Evolutionary conservation across 2,113 vertebrate genomes (phyloP).

Genomic region (Electrona antarctica): DNA sequence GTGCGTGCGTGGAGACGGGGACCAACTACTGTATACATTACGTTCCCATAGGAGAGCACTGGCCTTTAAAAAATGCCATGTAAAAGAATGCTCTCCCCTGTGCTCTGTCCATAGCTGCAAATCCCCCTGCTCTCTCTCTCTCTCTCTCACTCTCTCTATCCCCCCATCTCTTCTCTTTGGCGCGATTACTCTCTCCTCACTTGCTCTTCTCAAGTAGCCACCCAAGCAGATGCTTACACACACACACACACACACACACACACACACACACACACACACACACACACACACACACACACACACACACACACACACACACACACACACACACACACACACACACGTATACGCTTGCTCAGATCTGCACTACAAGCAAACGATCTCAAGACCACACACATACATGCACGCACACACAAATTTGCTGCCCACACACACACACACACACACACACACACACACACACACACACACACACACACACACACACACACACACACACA

Average conservation of each 20-base stretch:
- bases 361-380: no score
- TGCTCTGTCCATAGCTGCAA: constrained; percentile 48
- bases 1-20: constrained; percentile 20
- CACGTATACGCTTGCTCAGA: background rate
- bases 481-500: no score
- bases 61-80: constrained; percentile 54
- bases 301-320: no score
- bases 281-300: no score
- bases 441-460: no score
- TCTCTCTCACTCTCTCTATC: constrained; percentile 12
- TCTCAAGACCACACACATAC: no score
- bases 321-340: background rate
- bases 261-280: background rate
- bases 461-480: no score
- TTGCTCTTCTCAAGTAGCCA: background rate
- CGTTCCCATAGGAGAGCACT: constrained; percentile 40
- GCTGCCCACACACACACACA: no score
- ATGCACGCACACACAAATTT: no score
- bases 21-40: constrained; percentile 52
- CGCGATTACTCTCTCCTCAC: background rate
- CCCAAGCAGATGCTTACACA: background rate
- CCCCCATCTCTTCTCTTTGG: background rate
- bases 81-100: constrained; percentile 41
- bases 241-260: background rate
- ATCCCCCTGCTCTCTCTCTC: constrained; percentile 36